phyloP scores from a whole-genome alignment of 23 tunicate genomes.

The Oikopleura albicans region DNA sequence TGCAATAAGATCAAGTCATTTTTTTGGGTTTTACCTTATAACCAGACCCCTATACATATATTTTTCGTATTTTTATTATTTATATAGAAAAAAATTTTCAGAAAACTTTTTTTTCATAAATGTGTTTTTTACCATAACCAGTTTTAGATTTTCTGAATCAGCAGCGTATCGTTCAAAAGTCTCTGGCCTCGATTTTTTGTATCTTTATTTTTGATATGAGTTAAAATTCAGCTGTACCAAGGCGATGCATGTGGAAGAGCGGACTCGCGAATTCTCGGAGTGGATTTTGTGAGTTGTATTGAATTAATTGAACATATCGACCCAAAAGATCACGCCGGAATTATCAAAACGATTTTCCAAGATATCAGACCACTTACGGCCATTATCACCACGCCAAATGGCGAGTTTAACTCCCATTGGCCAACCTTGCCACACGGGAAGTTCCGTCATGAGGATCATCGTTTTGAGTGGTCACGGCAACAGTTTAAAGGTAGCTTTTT shows the following conservation, averaged over 20 bases:
- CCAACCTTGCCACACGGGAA: not conserved
- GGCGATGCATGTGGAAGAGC: not conserved
- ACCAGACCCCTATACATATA: too few relatives aligned
- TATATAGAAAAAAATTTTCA: too few relatives aligned
- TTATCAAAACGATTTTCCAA: not conserved
- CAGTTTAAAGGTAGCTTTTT: not conserved
- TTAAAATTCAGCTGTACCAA: not conserved
- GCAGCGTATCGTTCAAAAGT: too few relatives aligned
- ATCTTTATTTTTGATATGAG: too few relatives aligned
- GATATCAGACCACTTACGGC: not conserved
- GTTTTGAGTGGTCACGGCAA: not conserved
- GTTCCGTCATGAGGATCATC: not conserved
- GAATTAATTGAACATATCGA: not conserved
- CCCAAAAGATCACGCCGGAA: not conserved
- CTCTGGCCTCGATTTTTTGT: too few relatives aligned
- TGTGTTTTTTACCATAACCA: too few relatives aligned
- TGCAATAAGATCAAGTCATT: too few relatives aligned
- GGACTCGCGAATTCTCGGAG: not conserved
- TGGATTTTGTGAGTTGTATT: not conserved
- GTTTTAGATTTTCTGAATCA: too few relatives aligned
- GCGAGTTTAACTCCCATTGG: conserved; percentile 10
- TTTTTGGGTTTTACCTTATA: too few relatives aligned
- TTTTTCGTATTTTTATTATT: too few relatives aligned
- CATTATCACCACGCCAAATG: conserved; percentile 4
- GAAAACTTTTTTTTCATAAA: too few relatives aligned